Evolutionary conservation across 2,113 vertebrate species (phyloP), one percentile per base, ranked within the genome.

Genomic region (Pundamilia nyererei): DNA sequence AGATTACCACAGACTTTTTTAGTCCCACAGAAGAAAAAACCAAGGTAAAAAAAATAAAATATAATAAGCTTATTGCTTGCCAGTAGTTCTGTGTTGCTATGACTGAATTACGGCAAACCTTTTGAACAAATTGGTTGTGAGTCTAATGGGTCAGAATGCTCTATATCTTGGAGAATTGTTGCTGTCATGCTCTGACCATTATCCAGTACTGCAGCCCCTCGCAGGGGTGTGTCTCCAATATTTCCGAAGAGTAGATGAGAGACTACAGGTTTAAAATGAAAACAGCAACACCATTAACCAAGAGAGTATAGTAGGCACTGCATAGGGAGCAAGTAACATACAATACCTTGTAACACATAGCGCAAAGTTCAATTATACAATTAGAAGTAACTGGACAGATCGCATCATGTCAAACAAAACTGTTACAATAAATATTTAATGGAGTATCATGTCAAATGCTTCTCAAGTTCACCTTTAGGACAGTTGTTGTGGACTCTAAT

Each of bases 81-180:
- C 92, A 88, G 72, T 88, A 82, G 87, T 83, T 72, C 72, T 84
- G 80, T 84, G 89, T 86, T 82, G 82, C 80, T 87, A 86, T 91
- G 91, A 92, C 89, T 94, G 94, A 95, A 93, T 95, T 96, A 96
- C 95, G 93, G 96, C 94, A 95, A 97, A 95, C 96, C 95, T 96
- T 95, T 97, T 94, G 93, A 96, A 96, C 96, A 97, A 97, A 97
- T 97, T 96, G 95, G 91, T 90, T 96, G 93, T 94, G 94, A 86
- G 96, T 96, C 86, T 93, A 95, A 93, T 97, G 96, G 97, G 96
- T 97, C 95, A 96, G 95, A 96, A 96, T 94, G 87, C 94, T 94
- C 90, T 94, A 95, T 95, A 96, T 95, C 92, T 96, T 96, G 90
- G 92, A 12, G 49, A 91, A 82, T 91, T 87, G 95, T 70, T 26